phyloP scores from a whole-genome alignment of 2,888 invertebrate species.

The Scaptomyza reducta region DNA sequence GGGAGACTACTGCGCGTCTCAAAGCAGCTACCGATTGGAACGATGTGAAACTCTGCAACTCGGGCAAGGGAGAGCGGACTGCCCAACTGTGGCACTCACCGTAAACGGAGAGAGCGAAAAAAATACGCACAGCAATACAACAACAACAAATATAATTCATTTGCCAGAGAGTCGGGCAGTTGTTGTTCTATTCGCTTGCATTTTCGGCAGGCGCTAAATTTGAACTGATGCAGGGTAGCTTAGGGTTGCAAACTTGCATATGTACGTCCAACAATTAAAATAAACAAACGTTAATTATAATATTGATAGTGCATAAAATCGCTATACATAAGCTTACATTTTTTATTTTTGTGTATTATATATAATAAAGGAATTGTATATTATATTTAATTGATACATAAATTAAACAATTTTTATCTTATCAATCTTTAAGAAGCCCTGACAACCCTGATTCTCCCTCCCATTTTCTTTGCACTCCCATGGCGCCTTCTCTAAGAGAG shows the following conservation, averaged over 20 bases:
- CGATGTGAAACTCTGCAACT: constrained; percentile 39
- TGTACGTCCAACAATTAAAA: not conserved
- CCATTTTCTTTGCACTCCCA: not conserved
- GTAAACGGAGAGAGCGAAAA: constrained; percentile 9
- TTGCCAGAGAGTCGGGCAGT: constrained; percentile 11
- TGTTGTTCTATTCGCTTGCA: constrained; percentile 42
- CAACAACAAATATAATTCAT: constrained; percentile 8
- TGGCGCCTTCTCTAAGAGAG: not conserved
- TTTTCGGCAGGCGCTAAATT: constrained; percentile 64
- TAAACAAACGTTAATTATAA: not conserved
- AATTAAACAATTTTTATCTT: no score
- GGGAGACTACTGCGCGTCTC: constrained; percentile 78
- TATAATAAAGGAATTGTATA: not conserved
- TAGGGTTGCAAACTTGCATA: constrained; percentile 36
- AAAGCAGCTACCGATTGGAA: constrained; percentile 52
- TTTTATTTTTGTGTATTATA: not conserved
- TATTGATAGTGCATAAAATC: not conserved
- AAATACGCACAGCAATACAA: constrained; percentile 9
- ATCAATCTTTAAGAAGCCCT: not conserved
- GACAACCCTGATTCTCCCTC: constrained; percentile 36
- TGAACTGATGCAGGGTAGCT: constrained; percentile 34
- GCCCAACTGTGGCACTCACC: constrained; percentile 45
- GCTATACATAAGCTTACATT: not conserved
- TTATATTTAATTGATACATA: no score
- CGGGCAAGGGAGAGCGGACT: constrained; percentile 18